Base-by-base conservation (phyloP, 2,797 vertebrate species). In the Chanos chanos region DNA sequence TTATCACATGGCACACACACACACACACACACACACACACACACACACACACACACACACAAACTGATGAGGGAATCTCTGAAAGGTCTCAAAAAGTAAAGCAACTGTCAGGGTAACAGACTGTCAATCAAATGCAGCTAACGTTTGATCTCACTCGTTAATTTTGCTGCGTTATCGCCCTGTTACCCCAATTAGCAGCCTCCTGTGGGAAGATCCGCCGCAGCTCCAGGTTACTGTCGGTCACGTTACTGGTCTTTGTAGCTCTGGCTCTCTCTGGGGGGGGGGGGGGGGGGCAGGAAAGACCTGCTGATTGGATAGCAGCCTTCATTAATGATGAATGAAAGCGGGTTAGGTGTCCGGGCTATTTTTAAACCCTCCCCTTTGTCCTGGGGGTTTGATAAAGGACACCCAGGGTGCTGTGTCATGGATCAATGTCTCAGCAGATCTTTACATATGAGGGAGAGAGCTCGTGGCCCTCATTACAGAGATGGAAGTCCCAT, bases 251-350 rank as follows among this genome's bases (percentile, higher is more conserved):
- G n/a, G n/a, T n/a, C n/a, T n/a, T n/a, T n/a, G n/a, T n/a, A n/a
- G n/a, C n/a, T n/a, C n/a, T n/a, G n/a, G n/a, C n/a, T n/a, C n/a
- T n/a, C n/a, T n/a, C n/a, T n/a, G n/a, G n/a, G 12, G 28, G 24
- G 31, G 39, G 66, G 28, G 51, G 5, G 51, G 12, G 16, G 47
- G 49, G 56, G 41, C 66, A 57, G 73, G 21, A 53, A 31, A 62
- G n/a, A 30, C 61, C 56, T 62, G 70, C 64, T 76, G 70, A 65
- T 69, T 70, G 54, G 51, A 58, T 73, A 59, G 61, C 70, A 66
- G 51, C 50, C 61, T 34, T 59, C 52, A 65, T 89, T 76, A 85
- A 89, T 87, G 84, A 86, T 88, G 79, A 57, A 88, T 85, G 81
- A 76, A 77, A 64, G 33, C 68, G 77, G 65, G 47, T 68, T 74